These are phyloP conservation scores for Theocolax elegans DNA, from an alignment of 1,140 invertebrate genomes.

Conservation along the genomic window DNA sequence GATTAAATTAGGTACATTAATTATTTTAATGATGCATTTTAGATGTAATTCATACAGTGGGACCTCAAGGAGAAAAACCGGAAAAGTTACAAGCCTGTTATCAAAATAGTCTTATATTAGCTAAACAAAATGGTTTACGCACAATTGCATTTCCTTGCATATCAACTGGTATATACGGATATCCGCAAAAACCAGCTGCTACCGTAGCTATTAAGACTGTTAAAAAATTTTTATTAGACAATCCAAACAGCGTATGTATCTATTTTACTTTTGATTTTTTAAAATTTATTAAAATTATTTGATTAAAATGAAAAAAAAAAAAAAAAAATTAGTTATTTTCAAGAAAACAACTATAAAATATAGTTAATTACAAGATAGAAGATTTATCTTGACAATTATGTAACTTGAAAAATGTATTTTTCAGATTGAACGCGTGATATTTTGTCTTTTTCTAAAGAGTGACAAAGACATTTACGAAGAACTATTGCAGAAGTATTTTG, in stretches of 20 bases:
- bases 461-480: conserved; percentile 82
- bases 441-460: conserved; percentile 80
- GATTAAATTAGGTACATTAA: too few relatives aligned
- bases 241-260: conserved; percentile 67
- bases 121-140: conserved; percentile 72
- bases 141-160: conserved; percentile 88
- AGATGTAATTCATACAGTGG: conserved; percentile 88
- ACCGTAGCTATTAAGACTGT: conserved; percentile 78
- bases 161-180: conserved; percentile 88
- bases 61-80: conserved; percentile 79
- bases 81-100: conserved; percentile 77
- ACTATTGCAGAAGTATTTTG: conserved; percentile 78
- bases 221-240: conserved; percentile 74
- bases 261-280: background rate
- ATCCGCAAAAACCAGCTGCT: conserved; percentile 81
- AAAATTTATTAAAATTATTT: too few relatives aligned
- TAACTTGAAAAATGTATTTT: conserved; percentile 42
- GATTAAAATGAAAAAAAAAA: too few relatives aligned
- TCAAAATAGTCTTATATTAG: conserved; percentile 72
- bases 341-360: background rate
- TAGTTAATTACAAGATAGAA: too few relatives aligned
- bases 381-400: background rate
- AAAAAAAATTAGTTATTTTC: conserved; percentile 10
- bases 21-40: conserved; percentile 58
- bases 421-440: conserved; percentile 81